Conservation (phyloP, 2,113 vertebrate species). For the Pseudolaguvia tuberculata region DNA sequence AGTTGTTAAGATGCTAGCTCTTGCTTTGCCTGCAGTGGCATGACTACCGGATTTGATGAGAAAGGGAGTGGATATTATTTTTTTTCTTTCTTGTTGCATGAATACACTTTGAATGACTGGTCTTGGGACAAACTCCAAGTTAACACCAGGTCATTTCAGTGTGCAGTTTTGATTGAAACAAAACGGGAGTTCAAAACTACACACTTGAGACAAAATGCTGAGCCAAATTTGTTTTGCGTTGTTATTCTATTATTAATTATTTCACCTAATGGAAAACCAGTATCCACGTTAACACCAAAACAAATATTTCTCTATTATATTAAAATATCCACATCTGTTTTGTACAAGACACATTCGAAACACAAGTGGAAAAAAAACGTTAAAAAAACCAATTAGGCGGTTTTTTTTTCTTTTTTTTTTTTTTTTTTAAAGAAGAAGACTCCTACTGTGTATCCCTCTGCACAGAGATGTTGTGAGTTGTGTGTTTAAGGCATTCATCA, state of each 20-base stretch:
- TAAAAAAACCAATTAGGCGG: constrained; percentile 44
- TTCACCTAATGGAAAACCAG: constrained; percentile 66
- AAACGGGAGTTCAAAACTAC: constrained; percentile 64
- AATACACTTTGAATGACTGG: constrained; percentile 32
- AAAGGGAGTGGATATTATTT: background rate
- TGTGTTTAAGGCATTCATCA: constrained; percentile 75
- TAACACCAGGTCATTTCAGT: constrained; percentile 46
- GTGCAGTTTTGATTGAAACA: constrained; percentile 64
- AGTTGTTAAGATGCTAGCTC: background rate
- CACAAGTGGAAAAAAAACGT: constrained; percentile 64
- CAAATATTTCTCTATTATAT: constrained; percentile 68
- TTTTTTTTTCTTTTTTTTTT: constrained; percentile 30
- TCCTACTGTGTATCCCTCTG: constrained; percentile 59
- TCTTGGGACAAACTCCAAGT: constrained; percentile 40
- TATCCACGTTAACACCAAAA: constrained; percentile 65
- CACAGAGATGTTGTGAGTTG: constrained; percentile 63
- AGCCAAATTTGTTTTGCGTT: constrained; percentile 27
- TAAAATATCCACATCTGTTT: constrained; percentile 76
- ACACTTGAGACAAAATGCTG: constrained; percentile 60
- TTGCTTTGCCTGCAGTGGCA: constrained; percentile 20
- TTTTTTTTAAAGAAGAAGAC: constrained; percentile 55
- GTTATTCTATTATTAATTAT: constrained; percentile 50
- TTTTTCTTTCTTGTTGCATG: constrained; percentile 46
- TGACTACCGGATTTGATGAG: constrained; percentile 25
- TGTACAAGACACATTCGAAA: constrained; percentile 69